Evolutionary conservation across 2,888 invertebrate species (phyloP).

Genomic region (Thera obeliscata): DNA sequence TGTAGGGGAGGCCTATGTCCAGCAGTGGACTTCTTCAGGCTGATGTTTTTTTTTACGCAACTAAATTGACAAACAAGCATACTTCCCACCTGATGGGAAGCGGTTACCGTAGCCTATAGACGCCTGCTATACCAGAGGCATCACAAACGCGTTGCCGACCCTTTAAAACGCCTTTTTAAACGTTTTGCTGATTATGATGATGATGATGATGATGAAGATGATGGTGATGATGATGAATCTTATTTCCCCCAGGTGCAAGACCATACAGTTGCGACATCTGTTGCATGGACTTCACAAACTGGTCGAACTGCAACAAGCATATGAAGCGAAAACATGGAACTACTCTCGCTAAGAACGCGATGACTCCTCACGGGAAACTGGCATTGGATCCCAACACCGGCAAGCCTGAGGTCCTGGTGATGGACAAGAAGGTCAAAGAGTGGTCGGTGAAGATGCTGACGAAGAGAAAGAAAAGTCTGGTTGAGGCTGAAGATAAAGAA

Average conservation of each 20-base stretch:
- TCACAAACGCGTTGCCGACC: no score
- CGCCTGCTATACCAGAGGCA: no score
- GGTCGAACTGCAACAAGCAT: slow-evolving; percentile 46
- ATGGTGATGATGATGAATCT: background rate
- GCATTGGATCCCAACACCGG: slow-evolving; percentile 30
- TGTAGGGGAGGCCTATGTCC: no score
- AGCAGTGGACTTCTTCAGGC: no score
- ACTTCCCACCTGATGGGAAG: no score
- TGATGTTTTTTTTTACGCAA: no score
- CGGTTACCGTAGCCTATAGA: no score
- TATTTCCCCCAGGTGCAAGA: slow-evolving; percentile 20
- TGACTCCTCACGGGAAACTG: slow-evolving; percentile 34
- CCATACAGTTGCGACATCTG: slow-evolving; percentile 40
- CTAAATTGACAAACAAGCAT: no score
- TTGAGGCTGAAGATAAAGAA: background rate
- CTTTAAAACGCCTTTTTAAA: no score
- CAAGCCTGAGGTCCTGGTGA: slow-evolving; percentile 16
- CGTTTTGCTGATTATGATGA: no score
- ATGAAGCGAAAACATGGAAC: slow-evolving; percentile 40
- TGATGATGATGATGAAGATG: no score
- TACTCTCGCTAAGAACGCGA: slow-evolving; percentile 32
- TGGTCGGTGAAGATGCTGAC: slow-evolving; percentile 22
- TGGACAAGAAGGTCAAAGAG: slow-evolving; percentile 13
- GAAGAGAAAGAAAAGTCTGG: background rate
- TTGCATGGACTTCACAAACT: slow-evolving; percentile 37